Evolutionary conservation across 1,140 invertebrate genomes (phyloP), one percentile per base, ranked within the genome.

Genomic region (Mamestra configurata): DNA sequence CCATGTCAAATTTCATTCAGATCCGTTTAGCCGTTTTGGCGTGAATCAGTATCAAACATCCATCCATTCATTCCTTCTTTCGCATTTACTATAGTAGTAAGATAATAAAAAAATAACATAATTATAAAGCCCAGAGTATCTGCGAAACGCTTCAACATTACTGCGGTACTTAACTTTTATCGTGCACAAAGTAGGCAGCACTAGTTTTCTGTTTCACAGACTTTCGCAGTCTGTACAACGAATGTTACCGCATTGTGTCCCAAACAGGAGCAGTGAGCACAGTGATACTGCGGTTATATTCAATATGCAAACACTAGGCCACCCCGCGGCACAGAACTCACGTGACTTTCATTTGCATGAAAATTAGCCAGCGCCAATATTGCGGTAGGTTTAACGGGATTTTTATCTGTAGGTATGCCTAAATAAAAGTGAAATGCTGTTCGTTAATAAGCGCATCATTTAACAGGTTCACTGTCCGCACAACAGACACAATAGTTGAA

Each of bases 301-400:
- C 89, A 89, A 88, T 90, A 90, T 90, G 88, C 89, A 89, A 90
- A 89, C 89, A 89, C 81, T 79, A 75, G 77, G 80, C 83, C 84
- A 79, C 71, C 77, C 81, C 80, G 46, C 82, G 82, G 81, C 77
- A 85, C 68, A 89, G 84, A 84, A 84, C 83, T 81, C 80, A 51
- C 78, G 79, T 71, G 81, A 87, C 76, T 85, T 86, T 90, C 80
- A 88, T 91, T 92, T 90, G 88, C 85, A 90, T 90, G 77, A 81
- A 86, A 89, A 92, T 91, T 84, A 86, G 61, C 31, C 27, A 31
- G 51, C 82, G 79, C 81, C 77, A 79, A 79, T 83, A 82, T 72
- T 76, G 37, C 64, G 40, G 27, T 24, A 80, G 51, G 18, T 37
- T 77, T 11, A 77, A 70, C 27, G 24, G 53, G 55, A 73, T 71